A percentile compares a stretch with the other conserved stretches of the same genome.
phyloP scores from a whole-genome alignment of 2,888 invertebrate genomes.

The Balanococcus diminutus region DNA sequence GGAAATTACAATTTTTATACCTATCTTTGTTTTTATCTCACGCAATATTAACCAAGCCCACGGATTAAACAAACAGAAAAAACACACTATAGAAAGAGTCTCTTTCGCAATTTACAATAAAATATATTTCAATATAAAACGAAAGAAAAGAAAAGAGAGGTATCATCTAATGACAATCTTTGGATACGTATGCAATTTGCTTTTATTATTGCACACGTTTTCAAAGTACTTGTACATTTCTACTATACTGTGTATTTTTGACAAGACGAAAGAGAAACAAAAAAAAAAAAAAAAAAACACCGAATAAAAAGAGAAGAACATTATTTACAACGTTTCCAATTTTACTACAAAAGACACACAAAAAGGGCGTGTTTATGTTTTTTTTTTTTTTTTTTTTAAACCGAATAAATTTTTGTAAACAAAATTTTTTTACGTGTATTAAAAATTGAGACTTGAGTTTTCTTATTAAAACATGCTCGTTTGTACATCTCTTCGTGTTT shows the following conservation, averaged over 20 bases:
- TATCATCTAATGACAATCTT: not conserved
- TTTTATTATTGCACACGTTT: not conserved
- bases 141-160: not conserved
- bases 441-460: conserved; percentile 6
- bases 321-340: conserved; percentile 8
- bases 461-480: conserved; percentile 24
- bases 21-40: not conserved
- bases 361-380: not conserved
- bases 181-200: not conserved
- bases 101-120: not conserved
- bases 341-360: not conserved
- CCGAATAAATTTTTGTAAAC: conserved; percentile 12
- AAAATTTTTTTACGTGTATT: not conserved
- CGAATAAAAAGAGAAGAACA: not conserved
- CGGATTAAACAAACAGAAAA: not conserved
- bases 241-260: not conserved
- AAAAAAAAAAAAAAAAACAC: not conserved
- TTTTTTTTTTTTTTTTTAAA: no score
- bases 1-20: not conserved
- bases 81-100: not conserved
- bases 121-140: not conserved
- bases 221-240: not conserved
- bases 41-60: not conserved
- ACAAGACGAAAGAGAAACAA: not conserved
- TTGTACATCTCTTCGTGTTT: not conserved